phyloP scores from a whole-genome alignment of 2,888 invertebrate genomes.

The Chymomyza caudatula region DNA sequence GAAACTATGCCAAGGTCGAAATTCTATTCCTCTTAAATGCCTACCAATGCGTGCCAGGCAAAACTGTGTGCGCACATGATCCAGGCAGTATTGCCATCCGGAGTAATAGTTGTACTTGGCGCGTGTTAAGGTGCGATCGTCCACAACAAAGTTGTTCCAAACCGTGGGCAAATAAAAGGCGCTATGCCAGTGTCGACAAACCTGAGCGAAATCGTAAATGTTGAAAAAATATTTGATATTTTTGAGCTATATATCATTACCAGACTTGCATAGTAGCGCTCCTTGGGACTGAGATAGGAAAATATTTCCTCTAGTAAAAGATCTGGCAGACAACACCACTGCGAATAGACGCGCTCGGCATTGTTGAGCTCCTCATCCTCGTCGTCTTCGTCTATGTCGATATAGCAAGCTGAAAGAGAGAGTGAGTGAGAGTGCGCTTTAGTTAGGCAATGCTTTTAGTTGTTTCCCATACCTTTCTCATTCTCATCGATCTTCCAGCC shows the following conservation, averaged over 20 bases:
- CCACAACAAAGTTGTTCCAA: constrained; percentile 87
- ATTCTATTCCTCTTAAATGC: constrained; percentile 83
- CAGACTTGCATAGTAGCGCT: constrained; percentile 86
- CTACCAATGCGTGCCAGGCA: constrained; percentile 85
- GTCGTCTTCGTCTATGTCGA: constrained; percentile 78
- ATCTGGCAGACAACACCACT: constrained; percentile 85
- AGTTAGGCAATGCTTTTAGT: constrained; percentile 13
- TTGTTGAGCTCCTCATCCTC: constrained; percentile 70
- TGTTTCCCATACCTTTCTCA: constrained; percentile 65
- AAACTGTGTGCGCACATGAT: constrained; percentile 85
- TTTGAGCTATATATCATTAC: constrained; percentile 77
- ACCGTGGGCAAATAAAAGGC: constrained; percentile 86
- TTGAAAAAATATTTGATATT: background rate
- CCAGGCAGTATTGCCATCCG: constrained; percentile 86
- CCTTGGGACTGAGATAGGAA: constrained; percentile 82
- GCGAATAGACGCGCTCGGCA: constrained; percentile 78
- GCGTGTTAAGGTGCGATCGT: constrained; percentile 86
- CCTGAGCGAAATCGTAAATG: constrained; percentile 53
- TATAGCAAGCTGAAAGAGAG: constrained; percentile 78
- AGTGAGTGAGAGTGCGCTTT: background rate
- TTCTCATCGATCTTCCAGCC: constrained; percentile 75
- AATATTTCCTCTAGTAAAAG: constrained; percentile 86
- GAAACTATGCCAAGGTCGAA: constrained; percentile 87
- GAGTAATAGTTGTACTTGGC: constrained; percentile 88
- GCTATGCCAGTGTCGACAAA: constrained; percentile 81